Base-by-base conservation (phyloP, 2,888 invertebrate genomes). In the Pristionchus exspectatus region DNA sequence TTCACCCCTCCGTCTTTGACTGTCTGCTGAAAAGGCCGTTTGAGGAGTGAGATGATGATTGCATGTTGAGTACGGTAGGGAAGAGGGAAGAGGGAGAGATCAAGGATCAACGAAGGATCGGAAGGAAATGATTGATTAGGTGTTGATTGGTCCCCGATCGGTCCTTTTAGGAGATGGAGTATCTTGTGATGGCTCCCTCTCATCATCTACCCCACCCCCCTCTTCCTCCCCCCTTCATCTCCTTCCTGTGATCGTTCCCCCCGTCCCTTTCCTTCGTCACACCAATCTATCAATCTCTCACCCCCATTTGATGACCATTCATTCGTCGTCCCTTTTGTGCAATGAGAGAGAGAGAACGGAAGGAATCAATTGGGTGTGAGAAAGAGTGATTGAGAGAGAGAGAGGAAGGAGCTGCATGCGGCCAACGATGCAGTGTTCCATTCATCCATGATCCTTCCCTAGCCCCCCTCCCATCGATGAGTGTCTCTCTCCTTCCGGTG, bases 281-380 rank as follows among this genome's bases (percentile, higher is more conserved):
- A 54, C 59, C 88, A 33, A 50, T 69, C 66, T 87, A 66, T 66
- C 87, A 50, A 54, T 69, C 87, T 87, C 87, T 69, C 87, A 50
- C 87, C 59, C 69, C 66, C 72, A 50, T 87, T 59, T 50, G 56
- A 56, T 81, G 81, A 44, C 81, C 81, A 54, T 24, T 44, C 81
- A 44, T 50, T 81, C 72, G 12, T 10, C 44, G 12, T 10, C 44
- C 44, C 54, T 54, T 87, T 72, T 87, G 69, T 63, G 44, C 54
- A 83, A 18, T 30, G 27, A 54, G 59, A 59, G 24, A 27, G 84
- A 33, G 21, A 81, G 24, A 59, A 63, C 30, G 38, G 30, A 84
- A 33, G 18, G 59, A 50, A 84, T 84, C 59, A 50, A 84, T 84
- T 56, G 59, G 84, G 59, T 84, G 59, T 84, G 56, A 27, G n/a